Evolutionary conservation across 2,797 vertebrate species (phyloP).

Genomic region (Chiloscyllium punctatum): DNA sequence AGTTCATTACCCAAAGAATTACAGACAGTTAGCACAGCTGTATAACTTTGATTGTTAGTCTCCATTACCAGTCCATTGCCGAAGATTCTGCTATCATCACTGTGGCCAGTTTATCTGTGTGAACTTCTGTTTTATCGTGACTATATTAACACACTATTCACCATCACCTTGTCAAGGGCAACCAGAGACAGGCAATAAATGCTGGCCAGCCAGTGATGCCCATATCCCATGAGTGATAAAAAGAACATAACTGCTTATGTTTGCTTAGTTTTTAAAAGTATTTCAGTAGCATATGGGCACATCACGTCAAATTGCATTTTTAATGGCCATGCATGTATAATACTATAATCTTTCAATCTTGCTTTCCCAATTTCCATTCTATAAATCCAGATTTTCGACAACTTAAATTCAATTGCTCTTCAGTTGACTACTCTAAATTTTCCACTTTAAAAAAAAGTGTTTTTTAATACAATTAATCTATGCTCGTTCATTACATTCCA

Average conservation of each 20-base stretch:
- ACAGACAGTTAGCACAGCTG: neutral
- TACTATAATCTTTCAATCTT: neutral
- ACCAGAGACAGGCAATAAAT: too few relatives aligned
- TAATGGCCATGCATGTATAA: neutral
- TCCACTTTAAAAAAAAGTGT: neutral
- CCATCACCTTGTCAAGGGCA: too few relatives aligned
- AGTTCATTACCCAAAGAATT: neutral
- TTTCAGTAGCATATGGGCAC: neutral
- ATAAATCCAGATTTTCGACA: neutral
- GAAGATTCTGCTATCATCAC: neutral
- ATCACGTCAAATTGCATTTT: neutral
- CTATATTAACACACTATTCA: neutral
- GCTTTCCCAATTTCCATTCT: neutral
- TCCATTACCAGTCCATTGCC: too few relatives aligned
- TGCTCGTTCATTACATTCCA: neutral
- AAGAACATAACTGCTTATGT: too few relatives aligned
- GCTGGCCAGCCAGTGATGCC: too few relatives aligned
- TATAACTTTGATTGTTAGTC: neutral
- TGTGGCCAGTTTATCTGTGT: neutral
- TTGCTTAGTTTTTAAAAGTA: neutral
- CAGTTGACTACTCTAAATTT: neutral
- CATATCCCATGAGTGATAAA: too few relatives aligned
- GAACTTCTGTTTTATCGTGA: neutral
- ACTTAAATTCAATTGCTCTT: neutral
- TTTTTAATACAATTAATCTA: neutral